Evolutionary conservation across 2,113 vertebrate genomes (phyloP), one percentile per base, ranked within the genome.

Genomic region (Hippocampus mohnikei): DNA sequence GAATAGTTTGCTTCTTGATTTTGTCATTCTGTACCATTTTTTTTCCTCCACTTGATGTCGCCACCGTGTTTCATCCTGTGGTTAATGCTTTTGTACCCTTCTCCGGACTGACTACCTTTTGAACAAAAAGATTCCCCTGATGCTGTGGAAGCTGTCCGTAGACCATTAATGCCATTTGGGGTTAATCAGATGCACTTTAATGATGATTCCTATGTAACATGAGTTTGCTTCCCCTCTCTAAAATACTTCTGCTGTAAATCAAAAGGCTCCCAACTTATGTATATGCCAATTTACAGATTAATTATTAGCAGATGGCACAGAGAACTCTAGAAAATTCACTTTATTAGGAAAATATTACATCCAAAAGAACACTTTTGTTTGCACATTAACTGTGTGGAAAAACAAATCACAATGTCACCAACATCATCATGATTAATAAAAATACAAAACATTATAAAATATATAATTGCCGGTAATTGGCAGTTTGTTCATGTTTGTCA

Each of bases 271-370:
- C 3, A 3, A 61, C 58, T 15, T 29, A n/a, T n/a, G 21, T 11
- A 1, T 12, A 11, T 29, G 9, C 20, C 21, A 29, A 41, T 8
- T 11, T 69, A 48, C 52, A 59, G 8, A 50, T 0, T 52, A 10
- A n/a, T 56, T 8, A 73, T 1, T 16, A 72, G 62, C 18, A 72
- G 16, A 73, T 1, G 21, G n/a, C 6, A 53, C 25, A 68, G 59
- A 5, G 12, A 65, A 56, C 25, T 52, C 69, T 72, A 71, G 29
- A 76, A 79, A 74, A 77, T 8, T 53, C 50, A 50, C 62, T 88
- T 82, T 84, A 77, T 73, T 89, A 69, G 61, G 60, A 85, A 78
- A 77, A 83, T 29, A 56, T 29, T 63, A 60, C 70, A 70, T 72
- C 66, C 29, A 62, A 37, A 64, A 46, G n/a, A 63, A 69, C n/a